A percentile compares a stretch with the other conserved stretches of the same genome.
Conservation (phyloP, 2,113 vertebrate genomes). For the Periophthalmus modestus region DNA sequence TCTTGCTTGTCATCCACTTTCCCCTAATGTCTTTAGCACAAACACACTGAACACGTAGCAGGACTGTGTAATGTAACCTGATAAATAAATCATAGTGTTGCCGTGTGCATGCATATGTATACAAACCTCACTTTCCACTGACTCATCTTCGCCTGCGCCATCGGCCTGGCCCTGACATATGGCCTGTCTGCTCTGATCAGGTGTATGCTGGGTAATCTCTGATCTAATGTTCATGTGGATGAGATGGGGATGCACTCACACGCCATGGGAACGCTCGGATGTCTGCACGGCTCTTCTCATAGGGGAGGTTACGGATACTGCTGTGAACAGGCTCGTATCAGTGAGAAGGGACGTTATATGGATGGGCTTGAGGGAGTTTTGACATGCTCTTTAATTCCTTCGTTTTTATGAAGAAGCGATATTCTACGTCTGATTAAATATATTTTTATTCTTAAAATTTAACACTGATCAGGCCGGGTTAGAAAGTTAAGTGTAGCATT, state of each 20-base stretch:
- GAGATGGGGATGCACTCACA: constrained; percentile 47
- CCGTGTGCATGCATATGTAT: constrained; percentile 8
- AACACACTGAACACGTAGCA: neutral
- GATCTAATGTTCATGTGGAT: constrained; percentile 46
- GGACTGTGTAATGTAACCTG: constrained; percentile 2
- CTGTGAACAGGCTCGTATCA: constrained; percentile 12
- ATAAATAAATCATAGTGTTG: neutral
- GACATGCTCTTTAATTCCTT: no score
- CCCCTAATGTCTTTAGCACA: neutral
- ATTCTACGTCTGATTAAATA: no score
- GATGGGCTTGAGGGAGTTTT: no score
- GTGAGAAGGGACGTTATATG: neutral
- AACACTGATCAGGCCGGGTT: no score
- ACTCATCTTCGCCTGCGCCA: constrained; percentile 20
- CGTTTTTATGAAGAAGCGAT: no score
- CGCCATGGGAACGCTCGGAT: constrained; percentile 29
- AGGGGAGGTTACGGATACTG: constrained; percentile 14
- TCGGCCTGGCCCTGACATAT: constrained; percentile 40
- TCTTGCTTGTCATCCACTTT: neutral
- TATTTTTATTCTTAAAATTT: no score
- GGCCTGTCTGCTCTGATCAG: constrained; percentile 53
- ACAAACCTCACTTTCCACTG: constrained; percentile 4
- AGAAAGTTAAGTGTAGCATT: no score
- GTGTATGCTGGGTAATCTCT: constrained; percentile 29
- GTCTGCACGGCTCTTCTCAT: constrained; percentile 23